These are phyloP conservation scores for Halictus ligatus DNA, from an alignment of 2,888 invertebrate genomes.

Conservation along the genomic window DNA sequence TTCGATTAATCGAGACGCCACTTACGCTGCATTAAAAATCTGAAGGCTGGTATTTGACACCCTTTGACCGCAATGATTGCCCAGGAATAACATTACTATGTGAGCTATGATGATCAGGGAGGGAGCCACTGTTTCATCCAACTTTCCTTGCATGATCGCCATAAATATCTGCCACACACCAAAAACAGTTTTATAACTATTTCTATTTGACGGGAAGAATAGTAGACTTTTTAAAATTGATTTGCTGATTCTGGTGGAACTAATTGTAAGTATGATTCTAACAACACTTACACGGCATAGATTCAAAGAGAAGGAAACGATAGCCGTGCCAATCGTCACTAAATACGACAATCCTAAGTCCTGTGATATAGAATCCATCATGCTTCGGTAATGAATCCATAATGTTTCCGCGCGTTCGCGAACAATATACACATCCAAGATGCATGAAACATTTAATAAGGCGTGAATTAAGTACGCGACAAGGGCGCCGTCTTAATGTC, in stretches of 20 bases:
- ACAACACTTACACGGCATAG: background rate
- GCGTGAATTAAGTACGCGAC: background rate
- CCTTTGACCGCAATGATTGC: background rate
- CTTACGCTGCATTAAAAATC: background rate
- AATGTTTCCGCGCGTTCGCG: background rate
- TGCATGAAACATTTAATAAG: background rate
- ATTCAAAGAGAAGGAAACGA: background rate
- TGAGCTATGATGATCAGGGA: background rate
- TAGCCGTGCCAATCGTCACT: background rate
- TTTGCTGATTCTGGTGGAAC: background rate
- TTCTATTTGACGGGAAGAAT: background rate
- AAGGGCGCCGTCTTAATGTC: background rate
- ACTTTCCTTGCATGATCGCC: background rate
- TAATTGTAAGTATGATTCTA: background rate
- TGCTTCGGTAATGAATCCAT: background rate
- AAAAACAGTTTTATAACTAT: background rate
- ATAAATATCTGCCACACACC: background rate
- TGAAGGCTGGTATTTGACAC: background rate
- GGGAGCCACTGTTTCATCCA: background rate
- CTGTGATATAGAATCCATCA: background rate
- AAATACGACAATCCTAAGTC: background rate
- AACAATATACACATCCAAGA: background rate
- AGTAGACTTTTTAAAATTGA: background rate
- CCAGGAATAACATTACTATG: background rate
- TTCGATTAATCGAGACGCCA: background rate